Evolutionary conservation across 2,797 vertebrate species (phyloP).

Genomic region (Hemitrygon akajei): DNA sequence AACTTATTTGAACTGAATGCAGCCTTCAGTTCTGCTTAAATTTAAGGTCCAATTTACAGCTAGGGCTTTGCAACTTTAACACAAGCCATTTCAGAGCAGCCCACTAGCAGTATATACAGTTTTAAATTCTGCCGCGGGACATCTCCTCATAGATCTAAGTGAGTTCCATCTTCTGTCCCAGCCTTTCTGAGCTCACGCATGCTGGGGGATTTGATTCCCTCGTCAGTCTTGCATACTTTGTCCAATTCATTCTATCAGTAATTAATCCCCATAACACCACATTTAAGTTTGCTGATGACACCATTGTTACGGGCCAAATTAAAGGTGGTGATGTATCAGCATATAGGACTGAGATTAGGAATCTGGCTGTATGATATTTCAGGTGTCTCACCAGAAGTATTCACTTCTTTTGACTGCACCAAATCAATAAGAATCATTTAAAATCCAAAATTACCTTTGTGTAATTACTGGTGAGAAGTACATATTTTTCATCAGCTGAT

Average conservation of each 20-base stretch:
- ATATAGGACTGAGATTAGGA: too few species aligned
- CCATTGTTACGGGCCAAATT: too few species aligned
- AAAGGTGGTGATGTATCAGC: too few species aligned
- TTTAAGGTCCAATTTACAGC: background rate
- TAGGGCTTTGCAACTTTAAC: background rate
- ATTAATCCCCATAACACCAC: background rate
- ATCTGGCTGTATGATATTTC: background rate
- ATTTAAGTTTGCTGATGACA: too few species aligned
- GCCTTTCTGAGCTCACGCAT: too few species aligned
- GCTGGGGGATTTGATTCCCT: background rate
- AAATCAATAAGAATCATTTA: conserved; percentile 39
- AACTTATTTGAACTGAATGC: background rate
- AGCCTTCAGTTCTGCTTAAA: background rate
- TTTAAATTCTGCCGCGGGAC: background rate
- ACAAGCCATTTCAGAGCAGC: background rate
- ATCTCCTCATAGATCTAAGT: background rate
- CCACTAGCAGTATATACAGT: background rate
- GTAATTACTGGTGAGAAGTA: conserved; percentile 85
- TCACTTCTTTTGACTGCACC: background rate
- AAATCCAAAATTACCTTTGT: conserved; percentile 69
- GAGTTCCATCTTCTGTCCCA: background rate
- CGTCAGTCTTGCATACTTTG: background rate
- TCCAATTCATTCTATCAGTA: background rate
- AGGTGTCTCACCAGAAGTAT: background rate
- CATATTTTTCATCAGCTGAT: conserved; percentile 74